phyloP scores from a whole-genome alignment of 2,797 vertebrate genomes.

The Ceryle rudis region DNA sequence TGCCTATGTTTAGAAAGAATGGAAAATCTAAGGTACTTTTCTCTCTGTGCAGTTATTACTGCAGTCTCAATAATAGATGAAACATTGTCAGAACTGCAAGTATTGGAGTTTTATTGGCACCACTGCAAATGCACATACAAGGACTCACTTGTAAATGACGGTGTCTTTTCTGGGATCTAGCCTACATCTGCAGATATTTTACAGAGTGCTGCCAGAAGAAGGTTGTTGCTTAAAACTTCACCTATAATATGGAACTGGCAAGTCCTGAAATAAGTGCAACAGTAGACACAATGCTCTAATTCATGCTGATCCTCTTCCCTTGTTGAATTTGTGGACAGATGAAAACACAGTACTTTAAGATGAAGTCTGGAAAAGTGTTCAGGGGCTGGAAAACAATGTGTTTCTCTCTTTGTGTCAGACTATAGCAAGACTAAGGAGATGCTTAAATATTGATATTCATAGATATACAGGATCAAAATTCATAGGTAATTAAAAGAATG shows the following conservation, averaged over 20 bases:
- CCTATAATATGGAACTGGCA: not conserved
- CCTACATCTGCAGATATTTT: constrained; percentile 17
- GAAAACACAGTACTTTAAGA: not conserved
- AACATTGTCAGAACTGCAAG: constrained; percentile 17
- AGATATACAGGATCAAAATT: not conserved
- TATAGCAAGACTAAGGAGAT: not conserved
- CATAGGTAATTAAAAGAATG: not conserved
- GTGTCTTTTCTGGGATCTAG: constrained; percentile 12
- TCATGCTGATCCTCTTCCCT: not conserved
- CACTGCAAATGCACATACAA: not conserved
- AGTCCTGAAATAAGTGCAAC: not conserved
- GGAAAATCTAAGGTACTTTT: not conserved
- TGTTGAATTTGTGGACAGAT: not conserved
- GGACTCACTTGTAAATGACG: not conserved
- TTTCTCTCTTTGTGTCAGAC: not conserved
- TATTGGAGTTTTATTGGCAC: not conserved
- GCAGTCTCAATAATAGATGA: not conserved
- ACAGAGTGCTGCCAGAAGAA: not conserved
- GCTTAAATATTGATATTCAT: not conserved
- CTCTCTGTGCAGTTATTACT: not conserved
- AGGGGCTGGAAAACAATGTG: not conserved
- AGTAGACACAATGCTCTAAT: not conserved
- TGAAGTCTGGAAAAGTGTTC: not conserved
- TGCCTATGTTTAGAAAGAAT: not conserved
- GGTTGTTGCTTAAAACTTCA: constrained; percentile 4